Evolutionary conservation across 2,797 vertebrate species (phyloP).

Genomic region (Nothura maculosa): DNA sequence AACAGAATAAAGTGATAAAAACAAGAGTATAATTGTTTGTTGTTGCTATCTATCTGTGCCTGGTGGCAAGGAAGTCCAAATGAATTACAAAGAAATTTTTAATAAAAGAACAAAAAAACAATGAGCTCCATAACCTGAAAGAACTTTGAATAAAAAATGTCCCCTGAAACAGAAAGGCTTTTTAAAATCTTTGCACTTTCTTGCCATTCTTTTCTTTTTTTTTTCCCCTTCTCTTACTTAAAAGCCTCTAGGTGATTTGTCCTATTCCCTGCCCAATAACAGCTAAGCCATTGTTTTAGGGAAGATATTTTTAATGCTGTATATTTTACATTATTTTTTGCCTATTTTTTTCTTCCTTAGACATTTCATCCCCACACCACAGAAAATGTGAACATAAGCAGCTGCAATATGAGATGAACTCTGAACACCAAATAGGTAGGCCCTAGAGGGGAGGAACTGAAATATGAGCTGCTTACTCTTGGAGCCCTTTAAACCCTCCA

Average conservation of each 20-base stretch:
- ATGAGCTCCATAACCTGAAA: conserved; percentile 59
- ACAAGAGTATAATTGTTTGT: conserved; percentile 66
- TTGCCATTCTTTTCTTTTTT: background rate
- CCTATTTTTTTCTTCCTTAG: conserved; percentile 23
- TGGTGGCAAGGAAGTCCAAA: conserved; percentile 62
- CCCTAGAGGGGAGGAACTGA: conserved; percentile 72
- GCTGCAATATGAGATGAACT: conserved; percentile 76
- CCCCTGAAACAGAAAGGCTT: conserved; percentile 61
- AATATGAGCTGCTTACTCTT: conserved; percentile 72
- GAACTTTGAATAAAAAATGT: conserved; percentile 70
- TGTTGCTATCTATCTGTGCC: conserved; percentile 74
- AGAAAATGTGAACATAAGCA: conserved; percentile 74
- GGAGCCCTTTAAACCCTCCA: conserved; percentile 76
- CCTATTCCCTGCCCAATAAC: conserved; percentile 66
- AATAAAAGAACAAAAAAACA: conserved; percentile 69
- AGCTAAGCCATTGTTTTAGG: conserved; percentile 53
- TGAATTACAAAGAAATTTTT: conserved; percentile 74
- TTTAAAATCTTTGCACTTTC: conserved; percentile 34
- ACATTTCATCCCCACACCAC: conserved; percentile 41
- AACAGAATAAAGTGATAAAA: conserved; percentile 79
- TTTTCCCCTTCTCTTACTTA: conserved; percentile 46
- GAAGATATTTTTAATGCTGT: conserved; percentile 66
- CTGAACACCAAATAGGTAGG: conserved; percentile 75
- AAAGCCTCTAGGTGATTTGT: conserved; percentile 70
- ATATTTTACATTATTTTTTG: conserved; percentile 51